These are phyloP conservation scores for Megaceryle maxima DNA, from an alignment of 2,113 vertebrate genomes.

Conservation along the genomic window DNA sequence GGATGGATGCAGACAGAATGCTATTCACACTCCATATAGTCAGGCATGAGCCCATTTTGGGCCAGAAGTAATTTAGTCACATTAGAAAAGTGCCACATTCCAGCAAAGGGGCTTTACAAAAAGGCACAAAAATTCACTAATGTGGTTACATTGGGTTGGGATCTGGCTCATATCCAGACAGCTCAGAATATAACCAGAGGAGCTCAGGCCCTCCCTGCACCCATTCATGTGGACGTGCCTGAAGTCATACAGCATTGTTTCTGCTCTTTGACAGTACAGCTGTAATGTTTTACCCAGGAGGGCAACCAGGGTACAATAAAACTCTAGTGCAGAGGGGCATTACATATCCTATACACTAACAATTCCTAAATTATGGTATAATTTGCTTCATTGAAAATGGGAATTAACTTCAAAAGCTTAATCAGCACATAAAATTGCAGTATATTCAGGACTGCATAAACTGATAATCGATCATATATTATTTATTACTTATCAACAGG, in stretches of 20 bases:
- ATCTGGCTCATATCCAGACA: background rate
- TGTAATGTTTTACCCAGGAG: background rate
- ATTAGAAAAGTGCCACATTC: background rate
- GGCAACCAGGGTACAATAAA: background rate
- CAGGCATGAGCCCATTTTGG: background rate
- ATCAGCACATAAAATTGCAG: background rate
- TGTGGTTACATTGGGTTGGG: background rate
- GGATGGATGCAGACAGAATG: background rate
- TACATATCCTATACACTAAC: background rate
- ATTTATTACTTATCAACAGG: slow-evolving; percentile 16
- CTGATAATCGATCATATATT: slow-evolving; percentile 11
- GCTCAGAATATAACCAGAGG: background rate
- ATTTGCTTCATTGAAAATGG: background rate
- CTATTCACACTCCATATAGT: background rate
- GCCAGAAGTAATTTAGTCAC: background rate
- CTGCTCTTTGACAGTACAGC: background rate
- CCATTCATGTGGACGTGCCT: background rate
- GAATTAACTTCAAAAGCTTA: slow-evolving; percentile 15
- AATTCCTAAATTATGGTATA: background rate
- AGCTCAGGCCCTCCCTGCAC: background rate
- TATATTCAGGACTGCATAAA: background rate
- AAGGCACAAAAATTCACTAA: background rate
- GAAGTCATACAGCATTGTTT: background rate
- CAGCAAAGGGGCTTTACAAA: background rate
- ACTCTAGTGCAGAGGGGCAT: background rate